A percentile compares a stretch with the other conserved stretches of the same genome.
Conservation (phyloP, 1,140 invertebrate genomes). For the Hydropsyche tenuis region DNA sequence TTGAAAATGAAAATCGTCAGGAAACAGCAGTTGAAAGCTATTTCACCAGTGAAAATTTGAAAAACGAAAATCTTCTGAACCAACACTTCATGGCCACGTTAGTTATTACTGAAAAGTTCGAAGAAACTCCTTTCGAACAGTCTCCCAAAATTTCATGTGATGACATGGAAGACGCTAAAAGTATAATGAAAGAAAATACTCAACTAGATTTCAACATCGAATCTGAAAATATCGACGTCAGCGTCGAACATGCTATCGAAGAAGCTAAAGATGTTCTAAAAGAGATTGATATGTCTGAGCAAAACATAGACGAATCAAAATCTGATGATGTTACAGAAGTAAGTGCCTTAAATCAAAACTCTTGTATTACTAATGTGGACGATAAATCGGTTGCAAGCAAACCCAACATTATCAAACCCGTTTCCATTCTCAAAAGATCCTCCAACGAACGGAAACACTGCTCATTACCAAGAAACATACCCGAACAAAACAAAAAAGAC, state of each 20-base stretch:
- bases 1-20: background rate
- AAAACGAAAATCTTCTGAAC: slow-evolving; percentile 2
- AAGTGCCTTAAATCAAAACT: slow-evolving; percentile 32
- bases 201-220: background rate
- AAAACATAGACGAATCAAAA: background rate
- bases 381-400: background rate
- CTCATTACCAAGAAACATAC: slow-evolving; percentile 44
- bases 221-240: background rate
- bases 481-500: slow-evolving; percentile 34
- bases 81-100: background rate
- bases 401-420: slow-evolving; percentile 27
- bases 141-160: background rate
- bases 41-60: background rate
- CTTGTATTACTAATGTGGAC: background rate
- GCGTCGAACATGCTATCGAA: slow-evolving; percentile 4
- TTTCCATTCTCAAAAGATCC: slow-evolving; percentile 42
- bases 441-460: slow-evolving; percentile 6
- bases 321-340: background rate
- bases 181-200: background rate
- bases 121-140: background rate
- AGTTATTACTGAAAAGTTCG: background rate
- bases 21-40: background rate
- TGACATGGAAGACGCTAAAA: background rate
- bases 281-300: background rate
- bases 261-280: slow-evolving; percentile 31